These are phyloP conservation scores for Aplysina aerophoba DNA, from an alignment of 37 sponge, comb jelly and placozoan species.

Conservation along the genomic window DNA sequence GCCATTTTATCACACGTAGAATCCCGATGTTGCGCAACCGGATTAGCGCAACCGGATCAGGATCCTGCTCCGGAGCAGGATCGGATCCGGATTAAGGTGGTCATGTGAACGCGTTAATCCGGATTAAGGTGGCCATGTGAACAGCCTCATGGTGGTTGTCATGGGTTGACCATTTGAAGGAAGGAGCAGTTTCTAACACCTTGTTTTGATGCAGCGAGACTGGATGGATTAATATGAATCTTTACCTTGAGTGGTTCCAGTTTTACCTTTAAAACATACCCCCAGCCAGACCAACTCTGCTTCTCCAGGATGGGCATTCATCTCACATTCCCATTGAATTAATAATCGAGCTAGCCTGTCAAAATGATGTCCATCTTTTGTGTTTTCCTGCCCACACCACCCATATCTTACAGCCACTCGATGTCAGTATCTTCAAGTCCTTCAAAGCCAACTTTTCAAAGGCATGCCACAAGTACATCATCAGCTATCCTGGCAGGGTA, in stretches of 20 bases:
- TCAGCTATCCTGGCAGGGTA: conserved; percentile 52
- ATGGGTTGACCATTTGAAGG: conserved; percentile 40
- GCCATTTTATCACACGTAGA: too few species aligned
- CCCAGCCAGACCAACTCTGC: conserved; percentile 49
- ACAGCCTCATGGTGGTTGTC: too few species aligned
- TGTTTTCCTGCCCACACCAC: conserved; percentile 69
- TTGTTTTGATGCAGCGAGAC: conserved; percentile 54
- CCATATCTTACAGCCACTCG: conserved; percentile 66
- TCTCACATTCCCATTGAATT: conserved; percentile 61
- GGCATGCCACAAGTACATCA: conserved; percentile 46
- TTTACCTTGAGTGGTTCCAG: conserved; percentile 60
- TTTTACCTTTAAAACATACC: conserved; percentile 54
- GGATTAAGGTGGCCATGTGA: too few species aligned
- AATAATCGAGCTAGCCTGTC: conserved; percentile 66
- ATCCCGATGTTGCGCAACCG: too few species aligned
- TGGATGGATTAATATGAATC: conserved; percentile 63
- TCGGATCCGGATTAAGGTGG: too few species aligned
- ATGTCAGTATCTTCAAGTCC: conserved; percentile 71
- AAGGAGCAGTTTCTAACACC: conserved; percentile 48
- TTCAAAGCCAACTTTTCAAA: conserved; percentile 54
- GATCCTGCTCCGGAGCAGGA: too few species aligned
- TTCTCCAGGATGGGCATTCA: conserved; percentile 67
- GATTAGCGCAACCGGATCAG: too few species aligned
- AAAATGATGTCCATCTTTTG: conserved; percentile 46
- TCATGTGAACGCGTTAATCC: too few species aligned